Evolutionary conservation across 2,888 invertebrate genomes (phyloP).

Genomic region (Phorcus lineatus): DNA sequence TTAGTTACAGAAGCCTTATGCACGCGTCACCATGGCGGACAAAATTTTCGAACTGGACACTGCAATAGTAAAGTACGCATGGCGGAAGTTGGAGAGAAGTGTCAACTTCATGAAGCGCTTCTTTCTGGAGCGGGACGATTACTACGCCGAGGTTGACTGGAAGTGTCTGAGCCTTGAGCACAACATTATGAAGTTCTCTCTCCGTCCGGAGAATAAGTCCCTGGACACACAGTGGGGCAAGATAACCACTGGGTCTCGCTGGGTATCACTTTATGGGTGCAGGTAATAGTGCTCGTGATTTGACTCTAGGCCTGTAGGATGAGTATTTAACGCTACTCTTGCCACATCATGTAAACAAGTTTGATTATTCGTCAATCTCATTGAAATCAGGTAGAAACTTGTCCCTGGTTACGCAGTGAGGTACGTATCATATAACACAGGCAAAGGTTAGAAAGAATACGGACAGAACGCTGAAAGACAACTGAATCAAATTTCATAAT

Average conservation of each 20-base stretch:
- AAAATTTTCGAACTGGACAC: slow-evolving; percentile 39
- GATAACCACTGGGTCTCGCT: slow-evolving; percentile 36
- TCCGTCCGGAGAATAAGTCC: slow-evolving; percentile 34
- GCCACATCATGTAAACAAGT: no score
- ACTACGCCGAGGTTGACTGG: slow-evolving; percentile 42
- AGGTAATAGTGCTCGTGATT: slow-evolving; percentile 25
- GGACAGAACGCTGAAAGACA: no score
- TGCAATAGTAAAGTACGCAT: slow-evolving; percentile 39
- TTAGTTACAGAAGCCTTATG: background rate
- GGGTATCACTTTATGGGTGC: slow-evolving; percentile 45
- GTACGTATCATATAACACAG: no score
- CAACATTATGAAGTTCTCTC: slow-evolving; percentile 37
- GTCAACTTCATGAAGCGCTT: slow-evolving; percentile 36
- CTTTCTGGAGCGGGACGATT: slow-evolving; percentile 40
- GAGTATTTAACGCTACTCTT: no score
- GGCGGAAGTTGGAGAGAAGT: slow-evolving; percentile 32
- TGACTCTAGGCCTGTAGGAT: slow-evolving; percentile 28
- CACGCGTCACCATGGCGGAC: slow-evolving; percentile 11
- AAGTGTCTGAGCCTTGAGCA: slow-evolving; percentile 36
- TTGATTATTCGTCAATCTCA: no score
- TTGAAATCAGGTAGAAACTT: no score
- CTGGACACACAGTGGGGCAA: slow-evolving; percentile 41
- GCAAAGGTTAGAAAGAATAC: no score
- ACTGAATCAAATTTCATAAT: no score
- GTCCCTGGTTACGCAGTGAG: no score